A percentile compares a stretch with the other conserved stretches of the same genome.
Conservation (phyloP, 2,113 vertebrate species). For the Acinonyx jubatus region DNA sequence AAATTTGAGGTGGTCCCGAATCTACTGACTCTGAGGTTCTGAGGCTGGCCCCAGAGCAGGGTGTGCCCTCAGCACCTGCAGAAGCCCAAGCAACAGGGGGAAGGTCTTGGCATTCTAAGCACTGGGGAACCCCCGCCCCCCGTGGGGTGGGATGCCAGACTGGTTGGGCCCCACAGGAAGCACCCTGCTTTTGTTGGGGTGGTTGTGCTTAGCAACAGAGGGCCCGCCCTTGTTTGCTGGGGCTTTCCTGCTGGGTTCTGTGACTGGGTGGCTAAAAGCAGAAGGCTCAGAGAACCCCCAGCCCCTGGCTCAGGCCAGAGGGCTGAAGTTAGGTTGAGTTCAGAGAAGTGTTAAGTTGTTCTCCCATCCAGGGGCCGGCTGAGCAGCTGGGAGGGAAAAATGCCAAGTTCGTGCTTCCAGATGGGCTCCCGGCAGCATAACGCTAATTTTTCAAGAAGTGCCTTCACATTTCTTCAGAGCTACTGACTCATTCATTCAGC, state of each 20-base stretch:
- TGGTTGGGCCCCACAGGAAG: conserved; percentile 49
- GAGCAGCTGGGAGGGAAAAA: neutral
- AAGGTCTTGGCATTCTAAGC: neutral
- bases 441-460: neutral
- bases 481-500: neutral
- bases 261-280: neutral
- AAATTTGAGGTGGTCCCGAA: neutral
- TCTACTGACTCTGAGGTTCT: neutral
- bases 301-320: neutral
- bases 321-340: neutral
- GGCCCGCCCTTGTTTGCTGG: conserved; percentile 53
- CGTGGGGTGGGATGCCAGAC: neutral
- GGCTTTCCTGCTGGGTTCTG: neutral
- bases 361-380: fast-evolving
- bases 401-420: neutral
- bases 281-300: neutral
- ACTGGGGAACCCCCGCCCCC: neutral
- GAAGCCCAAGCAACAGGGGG: neutral
- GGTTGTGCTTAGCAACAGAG: neutral
- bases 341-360: neutral
- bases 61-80: neutral
- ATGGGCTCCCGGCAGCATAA: neutral
- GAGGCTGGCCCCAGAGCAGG: neutral
- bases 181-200: neutral
- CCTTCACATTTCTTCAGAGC: neutral